Evolutionary conservation across 2,888 invertebrate genomes (phyloP), one percentile per base, ranked within the genome.

Genomic region (Apotomis betuletana): DNA sequence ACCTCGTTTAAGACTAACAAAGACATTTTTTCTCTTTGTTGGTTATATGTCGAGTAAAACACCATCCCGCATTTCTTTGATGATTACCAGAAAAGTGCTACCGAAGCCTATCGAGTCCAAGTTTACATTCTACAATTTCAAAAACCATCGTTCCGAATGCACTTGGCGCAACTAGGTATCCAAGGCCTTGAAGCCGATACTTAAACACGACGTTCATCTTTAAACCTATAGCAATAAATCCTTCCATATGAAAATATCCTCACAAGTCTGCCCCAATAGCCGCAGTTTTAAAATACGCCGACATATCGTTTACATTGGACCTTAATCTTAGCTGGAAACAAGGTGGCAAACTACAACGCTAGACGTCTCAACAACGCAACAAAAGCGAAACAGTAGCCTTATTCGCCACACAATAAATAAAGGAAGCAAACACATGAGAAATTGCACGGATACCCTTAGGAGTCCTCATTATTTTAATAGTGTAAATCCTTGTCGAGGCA

Each of bases 391-490:
- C 90, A 87, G 90, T 85, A 89, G 90, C 88, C 83, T 85, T 87
- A 86, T 87, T 87, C 85, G 85, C 84, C 80, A 81, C 83, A 87
- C 85, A 85, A 91, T 90, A 91, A 91, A 91, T 90, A 91, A 90
- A 88, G 84, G 82, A 86, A 79, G 82, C 84, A 86, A 90, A 88
- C 89, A 89, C 87, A 89, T 85, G 90, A 91, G 90, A 90, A 90
- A 91, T 90, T 89, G 88, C 89, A 80, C 83, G 86, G 87, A 86
- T 87, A 88, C 89, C 89, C 89, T 88, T 83, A 88, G 88, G 88
- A 88, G 86, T 80, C 83, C 88, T 89, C 90, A 90, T 91, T 90
- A 92, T 90, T 91, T 90, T 90, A 90, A 90, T 89, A 87, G 87
- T 88, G 82, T 88, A 86, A 89, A 88, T 78, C 77, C 71, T 59